phyloP scores from a whole-genome alignment of 2,113 vertebrate species.

The Sebastes schlegelii region DNA sequence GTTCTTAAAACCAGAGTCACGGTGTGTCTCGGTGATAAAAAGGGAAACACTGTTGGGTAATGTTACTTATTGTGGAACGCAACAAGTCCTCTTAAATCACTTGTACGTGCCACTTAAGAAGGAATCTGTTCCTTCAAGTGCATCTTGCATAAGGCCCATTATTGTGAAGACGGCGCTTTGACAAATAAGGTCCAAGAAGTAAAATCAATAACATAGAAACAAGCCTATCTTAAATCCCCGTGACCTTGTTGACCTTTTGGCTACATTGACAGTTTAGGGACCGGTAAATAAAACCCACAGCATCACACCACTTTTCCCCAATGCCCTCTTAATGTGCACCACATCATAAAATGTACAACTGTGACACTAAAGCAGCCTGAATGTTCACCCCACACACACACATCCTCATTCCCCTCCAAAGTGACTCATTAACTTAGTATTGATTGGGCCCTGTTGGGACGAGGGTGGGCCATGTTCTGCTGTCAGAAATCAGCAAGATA shows the following conservation, averaged over 20 bases:
- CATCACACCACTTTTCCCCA: neutral
- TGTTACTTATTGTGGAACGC: neutral
- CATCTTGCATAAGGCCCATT: neutral
- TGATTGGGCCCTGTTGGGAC: slow-evolving; percentile 56
- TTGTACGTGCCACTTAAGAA: neutral
- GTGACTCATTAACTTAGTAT: slow-evolving; percentile 66
- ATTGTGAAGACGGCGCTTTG: neutral
- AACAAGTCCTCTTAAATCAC: neutral
- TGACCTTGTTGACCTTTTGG: slow-evolving; percentile 40
- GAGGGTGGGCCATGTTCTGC: slow-evolving; percentile 49
- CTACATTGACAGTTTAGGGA: slow-evolving; percentile 8
- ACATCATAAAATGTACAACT: slow-evolving; percentile 40
- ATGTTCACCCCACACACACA: slow-evolving; percentile 22
- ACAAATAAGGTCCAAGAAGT: slow-evolving; percentile 32
- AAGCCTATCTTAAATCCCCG: slow-evolving; percentile 12
- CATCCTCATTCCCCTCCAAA: slow-evolving; percentile 37
- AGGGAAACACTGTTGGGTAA: neutral
- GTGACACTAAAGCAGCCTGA: slow-evolving; percentile 30
- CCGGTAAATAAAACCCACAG: slow-evolving; percentile 43
- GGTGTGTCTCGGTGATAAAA: neutral
- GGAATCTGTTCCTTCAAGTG: neutral
- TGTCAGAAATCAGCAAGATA: slow-evolving; percentile 68
- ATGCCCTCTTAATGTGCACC: slow-evolving; percentile 23
- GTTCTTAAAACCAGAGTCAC: neutral
- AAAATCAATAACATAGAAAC: slow-evolving; percentile 41